Base-by-base conservation (phyloP, 2,888 invertebrate genomes). In the Torymus tubicola region DNA sequence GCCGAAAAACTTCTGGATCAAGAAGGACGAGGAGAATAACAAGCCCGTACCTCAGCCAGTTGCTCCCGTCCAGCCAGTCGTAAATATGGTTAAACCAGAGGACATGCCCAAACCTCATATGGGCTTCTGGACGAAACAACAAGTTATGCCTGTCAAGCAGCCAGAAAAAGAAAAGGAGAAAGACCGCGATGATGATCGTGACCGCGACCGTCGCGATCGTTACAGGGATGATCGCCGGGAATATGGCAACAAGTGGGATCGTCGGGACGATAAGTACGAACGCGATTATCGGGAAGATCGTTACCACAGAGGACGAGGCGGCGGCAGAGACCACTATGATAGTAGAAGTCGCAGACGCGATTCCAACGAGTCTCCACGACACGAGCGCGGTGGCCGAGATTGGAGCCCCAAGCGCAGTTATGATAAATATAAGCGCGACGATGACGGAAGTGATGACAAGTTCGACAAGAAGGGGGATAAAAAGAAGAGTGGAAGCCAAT, bases 41-140 rank as follows among this genome's bases (percentile, higher is more conserved):
- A 83, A 81, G 21, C 16, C 18, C 58, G 5, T 14, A 14, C 16
- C 14, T 18, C 42, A 42, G 31, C 50, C 79, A 16, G 13, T 21
- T 14, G 53, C n/a, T 24, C 79, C 85, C 8, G 61, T 81, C 61
- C n/a, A 85, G 1, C 85, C 86, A 24, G 85, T 31, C 11, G 1
- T 18, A n/a, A 60, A 13, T 21, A 12, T 12, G 8, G 8, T 58
- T 1, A 81, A 81, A 58, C 88, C 88, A 0, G 90, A 91, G 8
- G 90, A 91, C 55, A 89, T 90, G 85, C 90, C 90, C 0, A 91
- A 91, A 52, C 90, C 90, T 0, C 90, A 91, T 57, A 90, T 91
- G 90, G 90, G 90, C 24, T 91, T 91, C 52, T 91, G 90, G 90
- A 91, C 90, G 5, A 91, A 91, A 61, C 90, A 90, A 53, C 90